Conservation (phyloP, 2,113 vertebrate species). For the Hylia prasina region DNA sequence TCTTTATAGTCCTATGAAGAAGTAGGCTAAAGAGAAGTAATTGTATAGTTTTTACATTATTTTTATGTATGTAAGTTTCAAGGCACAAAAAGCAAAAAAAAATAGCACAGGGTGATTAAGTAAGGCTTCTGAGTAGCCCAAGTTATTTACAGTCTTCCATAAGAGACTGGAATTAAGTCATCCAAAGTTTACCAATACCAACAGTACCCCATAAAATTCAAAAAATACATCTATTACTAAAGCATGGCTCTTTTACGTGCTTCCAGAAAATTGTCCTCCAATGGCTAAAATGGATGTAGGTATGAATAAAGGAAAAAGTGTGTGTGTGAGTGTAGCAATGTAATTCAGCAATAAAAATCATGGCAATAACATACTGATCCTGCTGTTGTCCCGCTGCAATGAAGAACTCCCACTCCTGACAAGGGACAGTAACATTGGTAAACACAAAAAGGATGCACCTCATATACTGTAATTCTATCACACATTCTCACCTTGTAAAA, state of each 20-base stretch:
- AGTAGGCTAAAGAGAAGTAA: not conserved
- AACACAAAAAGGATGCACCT: not conserved
- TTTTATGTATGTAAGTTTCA: not conserved
- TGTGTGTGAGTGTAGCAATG: not conserved
- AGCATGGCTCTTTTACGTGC: not conserved
- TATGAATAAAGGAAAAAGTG: not conserved
- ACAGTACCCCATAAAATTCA: not conserved
- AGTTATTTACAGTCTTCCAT: not conserved
- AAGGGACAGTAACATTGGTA: not conserved
- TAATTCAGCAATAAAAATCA: not conserved
- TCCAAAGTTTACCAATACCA: not conserved
- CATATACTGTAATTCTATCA: not conserved
- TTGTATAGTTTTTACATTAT: not conserved
- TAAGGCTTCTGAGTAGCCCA: not conserved
- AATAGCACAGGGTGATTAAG: not conserved
- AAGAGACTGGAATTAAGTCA: not conserved
- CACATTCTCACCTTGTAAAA: conserved; percentile 86
- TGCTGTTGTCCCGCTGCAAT: not conserved
- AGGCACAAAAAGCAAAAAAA: not conserved
- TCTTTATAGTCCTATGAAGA: not conserved
- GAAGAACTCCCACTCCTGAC: not conserved
- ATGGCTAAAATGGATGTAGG: not conserved
- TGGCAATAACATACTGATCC: not conserved
- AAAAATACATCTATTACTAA: not conserved
- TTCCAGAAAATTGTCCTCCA: not conserved